phyloP scores from a whole-genome alignment of 2,113 vertebrate genomes.

The human region GRCh38 chr9:31063001-31063500 shows the following conservation, averaged over 20 bases:
- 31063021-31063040: neutral
- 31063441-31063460: neutral
- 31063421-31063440: neutral
- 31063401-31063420: neutral
- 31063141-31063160: neutral
- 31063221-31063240: neutral
- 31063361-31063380: neutral
- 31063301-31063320: neutral
- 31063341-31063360: neutral
- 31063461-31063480: neutral
- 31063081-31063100: neutral
- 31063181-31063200: neutral
- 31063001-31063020: neutral
- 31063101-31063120: neutral
- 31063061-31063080: neutral
- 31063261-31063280: neutral
- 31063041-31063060: neutral
- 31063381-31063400: neutral
- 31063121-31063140: neutral
- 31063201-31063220: neutral
- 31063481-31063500: neutral
- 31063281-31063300: neutral
- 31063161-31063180: neutral
- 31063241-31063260: neutral
- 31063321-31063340: neutral